Percentiles rank a stretch among this genome's conserved stretches.
phyloP scores from a whole-genome alignment of 2,113 vertebrate genomes.

The Psittacula cyanocephala region DNA sequence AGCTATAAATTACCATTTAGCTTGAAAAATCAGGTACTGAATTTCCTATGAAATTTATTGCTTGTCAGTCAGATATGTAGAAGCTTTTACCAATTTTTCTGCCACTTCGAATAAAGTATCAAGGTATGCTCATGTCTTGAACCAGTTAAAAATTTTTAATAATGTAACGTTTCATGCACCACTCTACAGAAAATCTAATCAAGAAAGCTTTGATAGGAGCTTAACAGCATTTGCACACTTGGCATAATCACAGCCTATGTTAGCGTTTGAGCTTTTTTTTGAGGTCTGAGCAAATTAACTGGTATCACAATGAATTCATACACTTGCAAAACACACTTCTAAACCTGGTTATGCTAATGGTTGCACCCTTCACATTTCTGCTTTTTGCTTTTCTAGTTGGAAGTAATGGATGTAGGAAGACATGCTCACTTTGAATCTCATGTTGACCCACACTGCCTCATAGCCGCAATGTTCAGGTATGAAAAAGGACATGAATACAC shows the following conservation, averaged over 20 bases:
- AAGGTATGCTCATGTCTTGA: not conserved
- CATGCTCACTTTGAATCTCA: not conserved
- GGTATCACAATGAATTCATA: not conserved
- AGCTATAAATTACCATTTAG: conserved; percentile 25
- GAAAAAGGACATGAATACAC: not conserved
- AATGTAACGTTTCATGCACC: not conserved
- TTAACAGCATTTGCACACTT: not conserved
- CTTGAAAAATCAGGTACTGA: conserved; percentile 1
- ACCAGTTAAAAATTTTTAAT: not conserved
- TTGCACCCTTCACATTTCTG: not conserved
- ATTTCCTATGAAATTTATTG: not conserved
- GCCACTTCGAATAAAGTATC: not conserved
- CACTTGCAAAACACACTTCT: not conserved
- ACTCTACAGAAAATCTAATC: not conserved
- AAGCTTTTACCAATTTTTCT: not conserved
- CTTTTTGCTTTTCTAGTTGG: not conserved
- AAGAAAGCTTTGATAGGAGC: not conserved
- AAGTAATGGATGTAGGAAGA: not conserved
- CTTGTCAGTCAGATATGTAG: not conserved
- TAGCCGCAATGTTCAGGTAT: not conserved
- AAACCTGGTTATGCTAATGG: not conserved
- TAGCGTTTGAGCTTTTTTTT: not conserved
- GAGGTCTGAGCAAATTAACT: not conserved
- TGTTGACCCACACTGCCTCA: not conserved
- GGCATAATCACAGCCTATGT: not conserved